A percentile compares a stretch with the other conserved stretches of the same genome.
Conservation (phyloP, 2,888 invertebrate species). For the Macrostomum cliftonense region DNA sequence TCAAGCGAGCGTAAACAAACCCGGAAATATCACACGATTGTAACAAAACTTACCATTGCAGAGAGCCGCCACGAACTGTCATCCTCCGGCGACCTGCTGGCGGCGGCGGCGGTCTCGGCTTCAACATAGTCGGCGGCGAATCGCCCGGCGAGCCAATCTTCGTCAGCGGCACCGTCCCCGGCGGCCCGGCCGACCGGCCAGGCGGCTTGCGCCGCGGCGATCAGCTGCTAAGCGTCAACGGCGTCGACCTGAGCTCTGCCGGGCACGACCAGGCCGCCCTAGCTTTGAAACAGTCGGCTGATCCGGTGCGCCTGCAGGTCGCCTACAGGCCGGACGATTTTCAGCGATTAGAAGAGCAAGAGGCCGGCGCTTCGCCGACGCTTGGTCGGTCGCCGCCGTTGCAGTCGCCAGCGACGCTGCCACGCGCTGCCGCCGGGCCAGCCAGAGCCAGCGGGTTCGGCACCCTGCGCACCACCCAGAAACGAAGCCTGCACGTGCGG, state of each 20-base stretch:
- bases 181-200: slow-evolving; percentile 85
- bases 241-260: slow-evolving; percentile 66
- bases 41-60: too few species aligned
- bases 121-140: slow-evolving; percentile 98
- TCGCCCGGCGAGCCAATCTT: slow-evolving; percentile 74
- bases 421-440: too few species aligned
- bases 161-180: slow-evolving; percentile 86
- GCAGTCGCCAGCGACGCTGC: too few species aligned
- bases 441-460: too few species aligned
- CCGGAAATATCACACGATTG: too few species aligned
- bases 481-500: slow-evolving; percentile 81
- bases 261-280: slow-evolving; percentile 94
- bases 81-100: too few species aligned
- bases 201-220: slow-evolving; percentile 75
- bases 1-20: too few species aligned
- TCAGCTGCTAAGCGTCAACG: slow-evolving; percentile 73
- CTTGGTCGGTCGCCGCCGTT: too few species aligned
- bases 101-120: slow-evolving; percentile 62
- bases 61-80: too few species aligned
- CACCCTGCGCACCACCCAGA: slow-evolving; percentile 40
- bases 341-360: slow-evolving; percentile 1
- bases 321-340: slow-evolving; percentile 72
- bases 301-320: slow-evolving; percentile 73
- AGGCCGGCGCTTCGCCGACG: too few species aligned
- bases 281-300: slow-evolving; percentile 55